Base-by-base conservation (phyloP, 2,113 vertebrate species). In the Psilopsiagon aurifrons region DNA sequence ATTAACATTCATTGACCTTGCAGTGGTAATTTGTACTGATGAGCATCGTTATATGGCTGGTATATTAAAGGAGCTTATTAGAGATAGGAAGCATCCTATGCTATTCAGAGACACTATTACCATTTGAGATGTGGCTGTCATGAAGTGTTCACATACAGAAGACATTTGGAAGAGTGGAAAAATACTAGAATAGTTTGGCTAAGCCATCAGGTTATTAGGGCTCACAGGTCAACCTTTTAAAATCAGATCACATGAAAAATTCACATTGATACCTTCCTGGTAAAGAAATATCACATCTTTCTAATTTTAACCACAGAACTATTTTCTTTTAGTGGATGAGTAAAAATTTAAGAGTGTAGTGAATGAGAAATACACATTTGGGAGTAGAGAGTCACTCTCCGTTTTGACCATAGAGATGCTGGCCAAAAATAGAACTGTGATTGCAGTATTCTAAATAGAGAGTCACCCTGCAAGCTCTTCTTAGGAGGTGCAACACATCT, bases 401-500 rank as follows among this genome's bases (percentile, higher is more conserved):
- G 16, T 71, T 88, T 90, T 92, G 94, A 91, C 95, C 92, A 94
- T 83, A 90, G 92, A 94, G 71, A 78, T 92, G 66, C 93, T 76
- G 74, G 69, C 54, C 52, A 4, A 95, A 96, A 97, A 96, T 97
- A 97, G 95, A 96, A 92, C 94, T 79, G 89, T 81, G 97, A 95
- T 86, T 82, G 89, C 71, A 97, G 95, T 90, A 88, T 84, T 96
- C 41, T 93, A 96, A 97, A 94, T 94, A 97, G 83, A 97, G 88
- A 95, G 86, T 95, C 82, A 96, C 94, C 84, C 64, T 95, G 95
- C 95, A 96, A 96, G 82, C 94, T 94, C 96, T 93, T 96, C 96
- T 97, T 93, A 88, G 86, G 90, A 97, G 88, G 91, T 93, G 85
- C 83, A 97, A 94, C 95, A 96, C 92, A 95, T 96, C 92, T 98